A percentile compares a stretch with the other conserved stretches of the same genome.
These are phyloP conservation scores for Drosophila willistoni DNA, from an alignment of 1,140 invertebrate genomes.

Conservation along the genomic window DNA sequence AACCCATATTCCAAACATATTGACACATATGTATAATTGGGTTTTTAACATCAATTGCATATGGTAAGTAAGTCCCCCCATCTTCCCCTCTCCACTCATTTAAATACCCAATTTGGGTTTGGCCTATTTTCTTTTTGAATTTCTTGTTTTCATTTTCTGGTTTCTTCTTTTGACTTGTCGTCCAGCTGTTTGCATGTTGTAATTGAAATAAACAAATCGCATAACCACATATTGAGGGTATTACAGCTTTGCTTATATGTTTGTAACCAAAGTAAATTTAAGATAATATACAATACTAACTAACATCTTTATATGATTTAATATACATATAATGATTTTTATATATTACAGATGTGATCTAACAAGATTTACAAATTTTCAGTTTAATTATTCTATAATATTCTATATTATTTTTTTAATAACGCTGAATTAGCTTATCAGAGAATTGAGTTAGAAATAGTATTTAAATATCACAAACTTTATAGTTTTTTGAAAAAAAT, in stretches of 20 bases:
- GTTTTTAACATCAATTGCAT: slow-evolving; percentile 49
- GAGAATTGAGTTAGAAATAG: no score
- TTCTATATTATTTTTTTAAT: no score
- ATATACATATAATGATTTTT: no score
- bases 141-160: slow-evolving; percentile 61
- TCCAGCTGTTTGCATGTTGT: slow-evolving; percentile 63
- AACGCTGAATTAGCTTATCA: no score
- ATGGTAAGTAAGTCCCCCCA: slow-evolving; percentile 56
- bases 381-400: no score
- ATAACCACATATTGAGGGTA: neutral
- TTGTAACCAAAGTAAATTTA: neutral
- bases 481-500: no score
- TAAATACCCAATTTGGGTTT: slow-evolving; percentile 5
- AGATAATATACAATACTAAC: no score
- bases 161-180: slow-evolving; percentile 31
- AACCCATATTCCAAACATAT: slow-evolving; percentile 6
- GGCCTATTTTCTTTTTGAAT: slow-evolving; percentile 31
- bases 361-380: no score
- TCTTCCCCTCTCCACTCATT: slow-evolving; percentile 5
- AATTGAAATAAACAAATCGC: slow-evolving; percentile 57
- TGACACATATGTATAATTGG: slow-evolving; percentile 24
- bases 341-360: no score
- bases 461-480: no score
- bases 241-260: neutral
- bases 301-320: no score